Evolutionary conservation across 2,888 invertebrate genomes (phyloP).

Genomic region (Leucoma salicis): DNA sequence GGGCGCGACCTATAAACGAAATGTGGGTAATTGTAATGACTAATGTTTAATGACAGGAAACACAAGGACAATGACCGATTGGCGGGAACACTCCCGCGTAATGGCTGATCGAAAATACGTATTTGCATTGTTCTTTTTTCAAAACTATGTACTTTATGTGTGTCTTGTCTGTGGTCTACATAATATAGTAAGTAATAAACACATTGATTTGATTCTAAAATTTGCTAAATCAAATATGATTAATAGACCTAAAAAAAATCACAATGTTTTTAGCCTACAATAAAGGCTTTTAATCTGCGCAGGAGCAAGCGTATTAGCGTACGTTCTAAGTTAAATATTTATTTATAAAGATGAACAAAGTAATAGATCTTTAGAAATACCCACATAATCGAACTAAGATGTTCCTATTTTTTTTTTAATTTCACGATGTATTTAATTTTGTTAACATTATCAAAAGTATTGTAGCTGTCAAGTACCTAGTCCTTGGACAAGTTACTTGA

Average conservation of each 20-base stretch:
- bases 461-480: constrained; percentile 31
- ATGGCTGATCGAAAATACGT: constrained; percentile 22
- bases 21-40: constrained; percentile 44
- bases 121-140: constrained; percentile 35
- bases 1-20: constrained; percentile 34
- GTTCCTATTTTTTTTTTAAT: too few relatives aligned
- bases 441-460: too few relatives aligned
- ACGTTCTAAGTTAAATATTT: too few relatives aligned
- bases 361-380: too few relatives aligned
- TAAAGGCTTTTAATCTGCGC: not conserved
- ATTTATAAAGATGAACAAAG: too few relatives aligned
- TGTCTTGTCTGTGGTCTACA: not conserved
- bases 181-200: too few relatives aligned
- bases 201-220: not conserved
- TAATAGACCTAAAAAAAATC: not conserved
- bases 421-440: too few relatives aligned
- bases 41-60: constrained; percentile 54
- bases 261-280: not conserved
- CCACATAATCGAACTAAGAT: too few relatives aligned
- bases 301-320: too few relatives aligned
- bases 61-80: constrained; percentile 61
- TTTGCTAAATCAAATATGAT: not conserved
- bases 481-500: constrained; percentile 38
- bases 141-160: constrained; percentile 12
- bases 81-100: constrained; percentile 37